These are phyloP conservation scores for Myrmecophaga tridactyla DNA, from an alignment of 2,113 vertebrate genomes.

Conservation along the genomic window DNA sequence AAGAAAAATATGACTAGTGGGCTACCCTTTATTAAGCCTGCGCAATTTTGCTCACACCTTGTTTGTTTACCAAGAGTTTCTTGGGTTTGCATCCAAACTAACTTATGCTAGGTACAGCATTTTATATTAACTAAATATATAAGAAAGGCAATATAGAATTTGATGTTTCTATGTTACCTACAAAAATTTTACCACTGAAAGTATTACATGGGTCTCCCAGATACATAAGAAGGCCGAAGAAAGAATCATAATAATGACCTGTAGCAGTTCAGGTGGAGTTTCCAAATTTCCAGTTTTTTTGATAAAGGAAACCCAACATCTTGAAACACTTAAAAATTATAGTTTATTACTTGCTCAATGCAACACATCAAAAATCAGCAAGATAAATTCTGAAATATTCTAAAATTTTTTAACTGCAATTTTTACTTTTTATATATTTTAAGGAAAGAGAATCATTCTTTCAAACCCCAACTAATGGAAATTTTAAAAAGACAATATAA, in stretches of 20 bases:
- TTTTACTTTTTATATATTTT: not conserved
- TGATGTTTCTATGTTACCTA: not conserved
- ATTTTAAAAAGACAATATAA: not conserved
- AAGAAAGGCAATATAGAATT: not conserved
- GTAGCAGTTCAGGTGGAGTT: not conserved
- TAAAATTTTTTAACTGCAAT: not conserved
- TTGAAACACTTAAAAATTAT: not conserved
- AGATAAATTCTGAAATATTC: not conserved
- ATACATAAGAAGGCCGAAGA: not conserved
- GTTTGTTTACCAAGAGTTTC: not conserved
- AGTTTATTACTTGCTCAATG: not conserved
- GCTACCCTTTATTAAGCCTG: not conserved
- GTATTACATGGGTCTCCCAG: not conserved
- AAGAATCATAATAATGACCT: not conserved
- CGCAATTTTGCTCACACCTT: not conserved
- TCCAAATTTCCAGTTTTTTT: not conserved
- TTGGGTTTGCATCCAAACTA: not conserved
- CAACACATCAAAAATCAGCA: not conserved
- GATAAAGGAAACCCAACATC: not conserved
- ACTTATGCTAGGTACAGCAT: not conserved
- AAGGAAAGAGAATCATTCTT: not conserved
- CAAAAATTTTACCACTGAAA: not conserved
- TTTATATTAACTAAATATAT: not conserved
- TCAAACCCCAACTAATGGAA: not conserved
- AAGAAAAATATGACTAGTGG: not conserved